These are phyloP conservation scores for Romanomermis culicivorax DNA, from an alignment of 2,888 invertebrate species.

Conservation along the genomic window DNA sequence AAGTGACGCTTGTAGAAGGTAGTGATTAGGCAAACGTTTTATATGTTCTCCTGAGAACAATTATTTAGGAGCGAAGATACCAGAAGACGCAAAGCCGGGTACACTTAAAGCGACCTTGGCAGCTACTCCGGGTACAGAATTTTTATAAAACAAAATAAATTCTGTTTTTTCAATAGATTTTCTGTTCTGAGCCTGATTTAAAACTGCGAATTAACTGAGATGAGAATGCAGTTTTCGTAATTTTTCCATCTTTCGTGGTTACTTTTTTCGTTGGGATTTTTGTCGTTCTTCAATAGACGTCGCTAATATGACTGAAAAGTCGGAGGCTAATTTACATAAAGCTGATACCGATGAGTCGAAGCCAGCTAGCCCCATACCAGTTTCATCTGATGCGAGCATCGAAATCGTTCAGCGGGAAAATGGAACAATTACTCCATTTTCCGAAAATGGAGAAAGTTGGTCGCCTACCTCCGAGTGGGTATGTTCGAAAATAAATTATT, in stretches of 20 bases:
- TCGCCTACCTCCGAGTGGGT: no score
- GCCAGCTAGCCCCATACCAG: no score
- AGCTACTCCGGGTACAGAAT: constrained; percentile 55
- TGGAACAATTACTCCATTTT: no score
- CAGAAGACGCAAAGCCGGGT: constrained; percentile 29
- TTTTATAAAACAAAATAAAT: constrained; percentile 8
- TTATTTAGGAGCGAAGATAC: constrained; percentile 30
- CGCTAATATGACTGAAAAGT: constrained; percentile 77
- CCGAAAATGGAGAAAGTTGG: no score
- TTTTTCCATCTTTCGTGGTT: background rate
- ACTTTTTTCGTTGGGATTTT: no score
- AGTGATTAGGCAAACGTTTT: constrained; percentile 14
- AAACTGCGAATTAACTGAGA: constrained; percentile 5
- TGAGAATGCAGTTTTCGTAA: background rate
- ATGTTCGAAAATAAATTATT: no score
- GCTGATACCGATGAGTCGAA: constrained; percentile 2
- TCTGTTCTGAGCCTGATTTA: background rate
- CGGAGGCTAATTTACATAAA: constrained; percentile 52
- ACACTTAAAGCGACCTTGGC: constrained; percentile 53
- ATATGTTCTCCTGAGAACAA: background rate
- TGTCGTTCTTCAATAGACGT: no score
- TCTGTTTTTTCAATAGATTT: background rate
- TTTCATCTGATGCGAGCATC: no score
- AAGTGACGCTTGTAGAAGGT: constrained; percentile 13
- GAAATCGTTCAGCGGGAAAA: no score